phyloP scores from a whole-genome alignment of 2,888 invertebrate genomes.

The Oxytorus armatus region DNA sequence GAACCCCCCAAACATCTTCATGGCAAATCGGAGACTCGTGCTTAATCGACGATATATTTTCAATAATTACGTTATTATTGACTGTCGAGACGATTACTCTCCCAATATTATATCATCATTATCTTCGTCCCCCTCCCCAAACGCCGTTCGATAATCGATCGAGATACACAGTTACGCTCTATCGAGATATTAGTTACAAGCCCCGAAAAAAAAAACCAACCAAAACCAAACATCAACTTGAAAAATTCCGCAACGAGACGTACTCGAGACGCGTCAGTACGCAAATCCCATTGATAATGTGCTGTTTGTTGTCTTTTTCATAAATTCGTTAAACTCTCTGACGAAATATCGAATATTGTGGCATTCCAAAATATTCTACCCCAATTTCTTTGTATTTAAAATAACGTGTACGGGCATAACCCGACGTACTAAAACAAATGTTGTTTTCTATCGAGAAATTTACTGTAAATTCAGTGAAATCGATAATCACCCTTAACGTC shows the following conservation, averaged over 20 bases:
- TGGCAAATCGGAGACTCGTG: slow-evolving; percentile 36
- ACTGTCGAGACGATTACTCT: slow-evolving; percentile 45
- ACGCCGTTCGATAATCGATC: slow-evolving; percentile 2
- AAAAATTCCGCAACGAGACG: slow-evolving; percentile 25
- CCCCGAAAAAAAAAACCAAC: slow-evolving; percentile 19
- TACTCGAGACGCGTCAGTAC: slow-evolving; percentile 17
- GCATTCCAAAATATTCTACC: no score
- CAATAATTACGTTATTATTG: slow-evolving; percentile 35
- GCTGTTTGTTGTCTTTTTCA: slow-evolving; percentile 30
- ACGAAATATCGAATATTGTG: no score
- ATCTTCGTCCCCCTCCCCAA: no score
- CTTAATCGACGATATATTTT: slow-evolving; percentile 13
- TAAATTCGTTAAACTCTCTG: no score
- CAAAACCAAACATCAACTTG: slow-evolving; percentile 43
- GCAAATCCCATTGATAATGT: slow-evolving; percentile 45
- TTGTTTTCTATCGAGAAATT: no score
- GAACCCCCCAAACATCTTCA: no score
- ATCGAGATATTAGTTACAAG: slow-evolving; percentile 22
- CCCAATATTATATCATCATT: background rate
- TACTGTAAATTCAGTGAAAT: no score
- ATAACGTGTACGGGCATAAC: no score
- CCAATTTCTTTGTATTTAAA: no score
- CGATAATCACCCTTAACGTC: no score
- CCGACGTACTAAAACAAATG: no score
- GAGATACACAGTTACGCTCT: slow-evolving; percentile 9